Evolutionary conservation across 2,113 vertebrate species (phyloP), one percentile per base, ranked within the genome.

Genomic region (Phylloscopus trochilus): DNA sequence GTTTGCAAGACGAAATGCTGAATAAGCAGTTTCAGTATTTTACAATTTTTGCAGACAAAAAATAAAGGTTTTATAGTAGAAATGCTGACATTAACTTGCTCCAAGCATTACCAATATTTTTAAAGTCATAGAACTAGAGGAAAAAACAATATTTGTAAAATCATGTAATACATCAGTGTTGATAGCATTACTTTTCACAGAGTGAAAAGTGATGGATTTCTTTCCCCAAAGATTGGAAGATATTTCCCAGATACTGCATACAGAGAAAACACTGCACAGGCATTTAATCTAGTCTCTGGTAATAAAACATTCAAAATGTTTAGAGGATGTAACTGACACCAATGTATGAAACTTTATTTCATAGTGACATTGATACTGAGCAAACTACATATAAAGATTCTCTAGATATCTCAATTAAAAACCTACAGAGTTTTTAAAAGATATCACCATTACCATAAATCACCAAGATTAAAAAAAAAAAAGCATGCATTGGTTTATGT

Each of bases 41-140:
- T 33, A 78, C 70, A 68, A 7, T 53, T 92, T 93, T 80, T 82
- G 59, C 83, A 92, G 44, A 73, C 27, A 77, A 80, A 87, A 93
- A 67, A 10, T 69, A 91, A 85, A 92, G 78, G 11, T 26, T 93
- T 62, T 94, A 69, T 39, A 88, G 28, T 51, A 30, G 95, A 97
- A 97, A 79, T 70, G 87, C 68, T 95, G 79, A 87, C 84, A 39
- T 56, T 69, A 90, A 90, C 81, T 92, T 67, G 60, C 55, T 81
- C 39, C 18, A 51, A 93, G 56, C 58, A 15, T 90, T 93, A 92
- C 14, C 20, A 62, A 5, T 89, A 96, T 60, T 63, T 81, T 89
- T 53, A 82, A 91, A 68, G 68, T 64, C 75, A 69, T 10, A 86
- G 27, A 55, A 62, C n/a, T 63, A 82, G 19, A 63, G 51, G 19